Conservation (phyloP, 2,113 vertebrate species). For the Sclerurus mexicanus region DNA sequence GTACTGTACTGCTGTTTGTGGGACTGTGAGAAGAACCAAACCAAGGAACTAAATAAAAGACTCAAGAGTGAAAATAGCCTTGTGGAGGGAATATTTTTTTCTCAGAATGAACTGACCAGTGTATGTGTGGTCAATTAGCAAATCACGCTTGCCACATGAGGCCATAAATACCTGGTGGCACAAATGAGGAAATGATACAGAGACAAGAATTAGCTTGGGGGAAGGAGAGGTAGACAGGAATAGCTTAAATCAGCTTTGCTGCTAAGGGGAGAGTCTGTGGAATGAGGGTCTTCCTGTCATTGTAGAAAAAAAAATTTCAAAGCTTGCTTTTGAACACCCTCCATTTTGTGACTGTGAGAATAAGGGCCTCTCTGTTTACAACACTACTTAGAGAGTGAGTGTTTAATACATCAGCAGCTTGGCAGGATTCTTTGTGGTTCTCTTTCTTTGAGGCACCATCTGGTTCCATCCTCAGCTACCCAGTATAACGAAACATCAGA, state of each 20-base stretch:
- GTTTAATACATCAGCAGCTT: conserved; percentile 49
- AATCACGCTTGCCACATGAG: not conserved
- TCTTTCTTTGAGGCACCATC: conserved; percentile 32
- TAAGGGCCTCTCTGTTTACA: not conserved
- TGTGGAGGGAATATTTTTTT: not conserved
- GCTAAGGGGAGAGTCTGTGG: not conserved
- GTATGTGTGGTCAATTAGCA: not conserved
- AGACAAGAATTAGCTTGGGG: not conserved
- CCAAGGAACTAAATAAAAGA: not conserved
- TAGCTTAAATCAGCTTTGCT: not conserved
- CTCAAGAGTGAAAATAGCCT: not conserved
- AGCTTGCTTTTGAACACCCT: not conserved
- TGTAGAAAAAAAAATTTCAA: not conserved
- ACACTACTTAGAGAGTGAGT: not conserved
- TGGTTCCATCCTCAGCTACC: conserved; percentile 3
- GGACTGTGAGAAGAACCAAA: not conserved
- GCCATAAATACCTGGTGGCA: not conserved
- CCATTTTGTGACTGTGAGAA: not conserved
- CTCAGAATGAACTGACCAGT: not conserved
- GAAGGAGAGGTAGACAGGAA: not conserved
- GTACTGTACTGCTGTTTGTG: not conserved
- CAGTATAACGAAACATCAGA: not conserved
- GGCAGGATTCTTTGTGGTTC: not conserved
- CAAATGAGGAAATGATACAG: not conserved
- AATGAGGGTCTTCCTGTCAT: not conserved